Evolutionary conservation across 1,140 invertebrate species (phyloP).

Genomic region (Caligus rogercresseyi): DNA sequence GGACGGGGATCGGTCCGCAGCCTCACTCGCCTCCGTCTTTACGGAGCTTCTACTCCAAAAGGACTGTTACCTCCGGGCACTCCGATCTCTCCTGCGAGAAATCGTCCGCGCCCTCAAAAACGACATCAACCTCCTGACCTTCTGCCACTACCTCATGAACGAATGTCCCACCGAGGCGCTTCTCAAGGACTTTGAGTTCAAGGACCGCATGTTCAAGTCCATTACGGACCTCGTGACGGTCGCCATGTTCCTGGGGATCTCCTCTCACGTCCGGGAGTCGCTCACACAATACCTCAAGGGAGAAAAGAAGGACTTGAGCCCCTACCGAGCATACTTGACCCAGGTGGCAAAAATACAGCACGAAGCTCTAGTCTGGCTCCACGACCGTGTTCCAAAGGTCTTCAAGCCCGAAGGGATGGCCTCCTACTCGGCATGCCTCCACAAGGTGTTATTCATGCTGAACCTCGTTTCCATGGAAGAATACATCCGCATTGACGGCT

Average conservation of each 20-base stretch:
- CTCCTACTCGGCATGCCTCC: conserved; percentile 57
- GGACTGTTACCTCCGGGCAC: conserved; percentile 34
- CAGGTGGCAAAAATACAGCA: conserved; percentile 52
- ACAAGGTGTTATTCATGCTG: conserved; percentile 42
- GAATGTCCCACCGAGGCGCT: conserved; percentile 24
- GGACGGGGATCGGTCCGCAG: conserved; percentile 28
- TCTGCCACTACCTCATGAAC: conserved; percentile 48
- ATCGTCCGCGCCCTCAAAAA: conserved; percentile 62
- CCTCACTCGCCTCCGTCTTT: conserved; percentile 11
- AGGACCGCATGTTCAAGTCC: conserved; percentile 61
- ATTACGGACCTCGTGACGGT: conserved; percentile 67
- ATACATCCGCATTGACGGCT: conserved; percentile 53
- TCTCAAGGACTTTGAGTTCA: conserved; percentile 43
- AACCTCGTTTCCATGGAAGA: not conserved
- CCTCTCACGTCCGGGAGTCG: conserved; percentile 54
- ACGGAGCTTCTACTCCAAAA: conserved; percentile 20
- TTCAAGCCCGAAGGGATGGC: conserved; percentile 39
- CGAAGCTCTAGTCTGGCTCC: conserved; percentile 65
- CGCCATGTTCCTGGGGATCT: conserved; percentile 59
- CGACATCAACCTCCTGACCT: conserved; percentile 51
- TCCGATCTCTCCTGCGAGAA: conserved; percentile 65
- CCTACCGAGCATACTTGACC: conserved; percentile 21
- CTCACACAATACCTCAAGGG: conserved; percentile 35
- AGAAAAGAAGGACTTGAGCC: conserved; percentile 40
- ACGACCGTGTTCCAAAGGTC: conserved; percentile 51